Percentiles rank a stretch among this genome's conserved stretches.
These are phyloP conservation scores for Diaperis boleti DNA, from an alignment of 2,888 invertebrate genomes.

Conservation along the genomic window DNA sequence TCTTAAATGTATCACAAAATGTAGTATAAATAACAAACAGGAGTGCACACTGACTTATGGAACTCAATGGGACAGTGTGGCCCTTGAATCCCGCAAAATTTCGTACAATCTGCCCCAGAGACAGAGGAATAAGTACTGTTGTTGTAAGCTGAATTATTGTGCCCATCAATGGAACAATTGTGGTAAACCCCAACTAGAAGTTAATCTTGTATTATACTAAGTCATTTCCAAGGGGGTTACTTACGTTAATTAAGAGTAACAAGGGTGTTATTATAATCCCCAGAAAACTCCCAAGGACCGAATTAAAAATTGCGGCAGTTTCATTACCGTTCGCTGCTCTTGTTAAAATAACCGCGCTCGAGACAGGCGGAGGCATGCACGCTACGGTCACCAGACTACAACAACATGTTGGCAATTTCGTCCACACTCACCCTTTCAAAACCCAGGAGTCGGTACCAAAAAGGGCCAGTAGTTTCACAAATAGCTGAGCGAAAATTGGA, in stretches of 20 bases:
- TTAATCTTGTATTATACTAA: background rate
- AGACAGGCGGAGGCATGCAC: constrained; percentile 74
- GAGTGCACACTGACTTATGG: constrained; percentile 66
- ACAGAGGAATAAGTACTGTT: constrained; percentile 69
- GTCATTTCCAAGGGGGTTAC: constrained; percentile 45
- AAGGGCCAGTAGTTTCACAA: constrained; percentile 62
- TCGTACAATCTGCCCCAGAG: constrained; percentile 66
- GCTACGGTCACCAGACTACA: constrained; percentile 68
- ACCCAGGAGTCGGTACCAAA: constrained; percentile 69
- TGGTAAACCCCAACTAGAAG: constrained; percentile 69
- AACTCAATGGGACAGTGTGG: constrained; percentile 60
- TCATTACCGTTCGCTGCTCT: constrained; percentile 72
- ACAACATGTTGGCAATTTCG: constrained; percentile 37
- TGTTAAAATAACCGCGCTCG: constrained; percentile 72
- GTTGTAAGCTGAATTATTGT: constrained; percentile 68
- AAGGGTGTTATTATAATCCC: constrained; percentile 70
- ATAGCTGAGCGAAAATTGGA: constrained; percentile 66
- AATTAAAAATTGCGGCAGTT: constrained; percentile 72
- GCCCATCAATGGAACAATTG: constrained; percentile 67
- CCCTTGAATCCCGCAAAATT: constrained; percentile 56
- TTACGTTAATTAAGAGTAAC: constrained; percentile 68
- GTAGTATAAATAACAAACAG: constrained; percentile 72
- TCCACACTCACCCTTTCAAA: constrained; percentile 67
- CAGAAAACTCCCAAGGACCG: constrained; percentile 71
- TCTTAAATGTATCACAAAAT: constrained; percentile 72